phyloP scores from a whole-genome alignment of 2,113 vertebrate genomes.

The Hiodon tergisus region DNA sequence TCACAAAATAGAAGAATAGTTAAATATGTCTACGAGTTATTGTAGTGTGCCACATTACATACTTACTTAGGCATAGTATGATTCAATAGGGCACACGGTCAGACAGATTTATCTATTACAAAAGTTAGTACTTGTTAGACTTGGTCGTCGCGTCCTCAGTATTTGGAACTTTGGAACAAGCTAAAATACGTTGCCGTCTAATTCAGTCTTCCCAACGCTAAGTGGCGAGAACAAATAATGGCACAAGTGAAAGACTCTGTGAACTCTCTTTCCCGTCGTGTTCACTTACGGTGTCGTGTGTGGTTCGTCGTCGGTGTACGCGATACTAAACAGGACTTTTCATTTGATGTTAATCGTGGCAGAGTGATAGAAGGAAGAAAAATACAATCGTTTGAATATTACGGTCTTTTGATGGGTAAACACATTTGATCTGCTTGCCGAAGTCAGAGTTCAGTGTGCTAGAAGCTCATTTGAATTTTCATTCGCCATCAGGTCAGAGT shows the following conservation, averaged over 20 bases:
- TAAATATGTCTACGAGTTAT: no score
- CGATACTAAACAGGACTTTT: background rate
- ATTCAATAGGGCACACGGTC: no score
- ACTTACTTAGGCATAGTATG: no score
- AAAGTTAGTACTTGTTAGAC: no score
- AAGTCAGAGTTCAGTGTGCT: background rate
- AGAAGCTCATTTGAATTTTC: no score
- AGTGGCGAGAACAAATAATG: background rate
- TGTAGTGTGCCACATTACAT: no score
- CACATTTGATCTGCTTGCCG: background rate
- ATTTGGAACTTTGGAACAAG: no score
- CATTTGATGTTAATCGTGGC: slow-evolving; percentile 9
- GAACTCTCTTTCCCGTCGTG: background rate
- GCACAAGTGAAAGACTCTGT: background rate
- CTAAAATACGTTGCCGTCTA: no score
- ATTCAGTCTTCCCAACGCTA: slow-evolving; percentile 1
- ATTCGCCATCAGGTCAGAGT: background rate
- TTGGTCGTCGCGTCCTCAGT: no score
- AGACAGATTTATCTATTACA: no score
- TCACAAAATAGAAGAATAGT: no score
- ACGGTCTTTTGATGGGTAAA: slow-evolving; percentile 32
- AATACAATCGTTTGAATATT: slow-evolving; percentile 9
- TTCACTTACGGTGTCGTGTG: no score
- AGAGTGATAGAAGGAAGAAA: slow-evolving; percentile 9
- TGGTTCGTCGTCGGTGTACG: background rate